Base-by-base conservation (phyloP, 2,888 invertebrate genomes). In the Drosophila kuntzei region DNA sequence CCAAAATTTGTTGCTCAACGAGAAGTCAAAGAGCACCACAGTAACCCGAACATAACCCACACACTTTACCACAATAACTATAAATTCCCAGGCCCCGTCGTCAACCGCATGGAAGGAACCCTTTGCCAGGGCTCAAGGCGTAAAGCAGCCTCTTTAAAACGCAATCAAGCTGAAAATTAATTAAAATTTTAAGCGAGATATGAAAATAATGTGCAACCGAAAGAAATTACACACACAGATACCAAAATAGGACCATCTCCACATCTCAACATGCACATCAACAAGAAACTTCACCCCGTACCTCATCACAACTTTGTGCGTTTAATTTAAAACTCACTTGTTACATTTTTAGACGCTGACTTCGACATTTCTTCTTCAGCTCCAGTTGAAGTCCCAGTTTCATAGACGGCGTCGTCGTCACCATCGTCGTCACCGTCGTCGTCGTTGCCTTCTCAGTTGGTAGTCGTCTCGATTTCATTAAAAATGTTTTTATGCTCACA, bases 151-250 rank as follows among this genome's bases (percentile, higher is more conserved):
- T 81, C 89, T 90, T 90, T 91, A 87, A 89, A 91, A 91, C 81
- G 90, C 89, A 91, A 90, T 90, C 91, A 91, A 91, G 90, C 87
- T 87, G 90, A 90, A 91, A 91, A 90, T 91, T 90, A 90, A 90
- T 90, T 90, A 90, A 84, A 90, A 90, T 91, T 90, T 89, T 87
- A 80, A 87, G 85, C 87, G 84, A 72, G 72, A 89, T 89, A 87
- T 87, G 80, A 86, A 87, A 86, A 85, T 87, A 89, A 86, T 89
- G 85, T 82, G 79, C 72, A 71, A 70, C 65, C 77, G 43, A 73
- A 68, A 64, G 77, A 66, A 70, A 69, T 76, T 79, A 71, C 71
- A 60, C 55, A 43, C 62, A 68, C 47, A 54, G 14, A 27, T 22
- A 44, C 43, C 41, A 62, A 55, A 43, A 66, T 27, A 66, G 41